Conservation (phyloP, 2,797 vertebrate species). For the Prionace glauca region DNA sequence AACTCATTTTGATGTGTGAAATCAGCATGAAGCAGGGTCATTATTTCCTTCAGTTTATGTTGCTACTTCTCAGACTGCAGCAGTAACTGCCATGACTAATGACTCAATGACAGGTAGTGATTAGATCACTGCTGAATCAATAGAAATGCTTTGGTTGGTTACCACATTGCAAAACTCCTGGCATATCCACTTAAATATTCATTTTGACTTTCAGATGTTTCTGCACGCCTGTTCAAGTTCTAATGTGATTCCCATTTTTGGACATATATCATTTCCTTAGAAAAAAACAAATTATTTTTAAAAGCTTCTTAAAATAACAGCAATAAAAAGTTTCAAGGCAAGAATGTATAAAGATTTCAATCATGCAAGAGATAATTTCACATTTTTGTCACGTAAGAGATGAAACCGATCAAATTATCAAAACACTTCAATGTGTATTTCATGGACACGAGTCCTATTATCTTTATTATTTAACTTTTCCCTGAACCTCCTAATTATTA, state of each 20-base stretch:
- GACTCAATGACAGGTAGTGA: slow-evolving; percentile 23
- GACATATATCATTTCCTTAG: background rate
- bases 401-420: background rate
- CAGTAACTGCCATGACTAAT: slow-evolving; percentile 28
- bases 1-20: slow-evolving; percentile 14
- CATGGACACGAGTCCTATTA: background rate
- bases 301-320: background rate
- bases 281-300: background rate
- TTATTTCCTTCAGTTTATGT: background rate
- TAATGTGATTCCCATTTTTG: background rate
- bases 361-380: background rate
- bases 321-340: background rate
- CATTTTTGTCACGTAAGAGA: background rate
- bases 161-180: slow-evolving; percentile 31
- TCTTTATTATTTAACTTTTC: background rate
- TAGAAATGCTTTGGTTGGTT: slow-evolving; percentile 26
- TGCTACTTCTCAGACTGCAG: background rate
- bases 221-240: background rate
- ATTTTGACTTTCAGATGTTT: slow-evolving; percentile 2
- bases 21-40: slow-evolving; percentile 11
- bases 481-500: background rate
- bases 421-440: background rate
- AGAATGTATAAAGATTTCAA: background rate
- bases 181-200: slow-evolving; percentile 5
- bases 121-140: slow-evolving; percentile 33